A percentile compares a stretch with the other conserved stretches of the same genome.
Evolutionary conservation across 2,113 vertebrate species (phyloP).

Genomic region (Perognathus longimembris): DNA sequence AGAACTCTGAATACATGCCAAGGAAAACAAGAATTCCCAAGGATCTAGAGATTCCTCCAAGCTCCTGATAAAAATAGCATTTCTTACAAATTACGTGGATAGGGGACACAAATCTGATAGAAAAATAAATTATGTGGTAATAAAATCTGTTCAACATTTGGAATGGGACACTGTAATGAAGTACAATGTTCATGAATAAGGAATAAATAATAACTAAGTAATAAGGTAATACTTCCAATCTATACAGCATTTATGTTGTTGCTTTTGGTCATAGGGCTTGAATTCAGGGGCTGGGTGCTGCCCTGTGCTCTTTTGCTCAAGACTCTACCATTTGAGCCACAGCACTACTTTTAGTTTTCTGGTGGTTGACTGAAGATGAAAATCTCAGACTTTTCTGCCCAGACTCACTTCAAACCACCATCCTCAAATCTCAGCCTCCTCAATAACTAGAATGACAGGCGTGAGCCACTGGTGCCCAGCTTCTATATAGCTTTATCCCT

Average conservation of each 20-base stretch:
- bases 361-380: too few relatives aligned
- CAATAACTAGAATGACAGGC: too few relatives aligned
- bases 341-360: too few relatives aligned
- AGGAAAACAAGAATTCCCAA: background rate
- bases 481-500: background rate
- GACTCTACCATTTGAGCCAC: too few relatives aligned
- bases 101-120: too few relatives aligned
- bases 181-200: background rate
- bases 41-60: background rate
- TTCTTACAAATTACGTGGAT: background rate
- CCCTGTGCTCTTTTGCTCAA: too few relatives aligned
- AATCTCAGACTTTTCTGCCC: too few relatives aligned
- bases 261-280: too few relatives aligned
- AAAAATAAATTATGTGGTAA: background rate
- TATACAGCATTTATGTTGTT: background rate
- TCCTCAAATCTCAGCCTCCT: too few relatives aligned
- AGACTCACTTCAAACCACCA: too few relatives aligned
- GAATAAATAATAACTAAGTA: background rate
- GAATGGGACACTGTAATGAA: background rate
- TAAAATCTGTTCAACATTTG: slow-evolving; percentile 26
- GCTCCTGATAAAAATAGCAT: background rate
- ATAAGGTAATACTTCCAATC: background rate
- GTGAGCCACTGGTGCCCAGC: too few relatives aligned
- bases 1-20: background rate
- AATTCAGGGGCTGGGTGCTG: too few relatives aligned